Evolutionary conservation across 64 coral and sea anemone species (phyloP).

Genomic region (Catalaphyllia jardinei): DNA sequence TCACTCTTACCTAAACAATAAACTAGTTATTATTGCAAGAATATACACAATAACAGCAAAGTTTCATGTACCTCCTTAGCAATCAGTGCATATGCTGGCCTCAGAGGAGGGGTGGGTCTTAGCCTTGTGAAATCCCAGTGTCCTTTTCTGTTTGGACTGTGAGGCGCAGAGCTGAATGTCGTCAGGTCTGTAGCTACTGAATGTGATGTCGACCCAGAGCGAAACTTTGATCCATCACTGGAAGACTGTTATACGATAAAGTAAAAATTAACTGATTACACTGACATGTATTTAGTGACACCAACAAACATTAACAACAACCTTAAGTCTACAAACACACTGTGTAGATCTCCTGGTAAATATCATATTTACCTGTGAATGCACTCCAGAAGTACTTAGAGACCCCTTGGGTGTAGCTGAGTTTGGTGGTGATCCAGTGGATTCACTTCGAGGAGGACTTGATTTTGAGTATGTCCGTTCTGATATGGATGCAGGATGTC

Average conservation of each 20-base stretch:
- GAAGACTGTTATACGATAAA: constrained; percentile 43
- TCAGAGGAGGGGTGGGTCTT: constrained; percentile 88
- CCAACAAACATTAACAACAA: no score
- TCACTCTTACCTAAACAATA: no score
- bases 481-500: constrained; percentile 49
- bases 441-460: constrained; percentile 76
- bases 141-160: constrained; percentile 68
- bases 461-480: constrained; percentile 68
- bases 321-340: no score
- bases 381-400: constrained; percentile 52
- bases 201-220: constrained; percentile 79
- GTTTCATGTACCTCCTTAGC: constrained; percentile 80
- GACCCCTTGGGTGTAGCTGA: constrained; percentile 73
- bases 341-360: no score
- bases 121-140: constrained; percentile 90
- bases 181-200: constrained; percentile 86
- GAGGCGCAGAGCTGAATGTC: constrained; percentile 58
- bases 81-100: constrained; percentile 92
- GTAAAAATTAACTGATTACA: background rate
- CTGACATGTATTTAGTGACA: no score
- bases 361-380: constrained; percentile 23
- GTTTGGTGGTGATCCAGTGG: constrained; percentile 69
- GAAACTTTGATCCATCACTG: constrained; percentile 55
- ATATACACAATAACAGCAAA: background rate
- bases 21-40: no score